Percentiles rank a stretch among this genome's conserved stretches.
Conservation (phyloP, 2,113 vertebrate genomes). For the Mirounga angustirostris region DNA sequence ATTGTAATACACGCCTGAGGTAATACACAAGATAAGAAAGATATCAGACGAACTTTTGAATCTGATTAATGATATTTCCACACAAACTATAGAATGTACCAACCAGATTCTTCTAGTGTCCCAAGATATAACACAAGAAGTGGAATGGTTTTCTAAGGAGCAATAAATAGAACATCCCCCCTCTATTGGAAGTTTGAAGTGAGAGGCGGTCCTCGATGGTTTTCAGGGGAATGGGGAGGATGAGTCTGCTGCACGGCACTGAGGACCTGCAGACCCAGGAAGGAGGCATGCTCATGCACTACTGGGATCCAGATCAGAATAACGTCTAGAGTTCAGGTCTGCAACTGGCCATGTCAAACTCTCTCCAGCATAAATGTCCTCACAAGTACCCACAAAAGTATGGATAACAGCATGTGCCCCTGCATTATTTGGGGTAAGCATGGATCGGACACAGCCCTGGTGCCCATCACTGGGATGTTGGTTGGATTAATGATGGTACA, state of each 20-base stretch:
- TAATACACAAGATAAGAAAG: neutral
- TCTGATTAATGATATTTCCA: neutral
- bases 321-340: neutral
- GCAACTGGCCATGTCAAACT: neutral
- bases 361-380: neutral
- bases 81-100: neutral
- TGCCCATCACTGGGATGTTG: neutral
- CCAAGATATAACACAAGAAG: neutral
- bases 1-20: neutral
- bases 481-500: neutral
- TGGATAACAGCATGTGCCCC: neutral
- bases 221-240: neutral
- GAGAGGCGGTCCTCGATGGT: rapidly evolving
- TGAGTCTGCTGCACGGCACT: neutral
- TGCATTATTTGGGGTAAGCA: neutral
- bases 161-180: neutral
- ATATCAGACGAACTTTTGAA: neutral
- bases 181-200: neutral
- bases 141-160: neutral
- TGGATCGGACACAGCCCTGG: neutral
- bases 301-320: neutral
- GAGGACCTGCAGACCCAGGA: neutral
- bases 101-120: neutral
- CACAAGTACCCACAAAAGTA: neutral
- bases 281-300: neutral